Conservation (phyloP, 2,888 invertebrate genomes). For the Coelopa pilipes region DNA sequence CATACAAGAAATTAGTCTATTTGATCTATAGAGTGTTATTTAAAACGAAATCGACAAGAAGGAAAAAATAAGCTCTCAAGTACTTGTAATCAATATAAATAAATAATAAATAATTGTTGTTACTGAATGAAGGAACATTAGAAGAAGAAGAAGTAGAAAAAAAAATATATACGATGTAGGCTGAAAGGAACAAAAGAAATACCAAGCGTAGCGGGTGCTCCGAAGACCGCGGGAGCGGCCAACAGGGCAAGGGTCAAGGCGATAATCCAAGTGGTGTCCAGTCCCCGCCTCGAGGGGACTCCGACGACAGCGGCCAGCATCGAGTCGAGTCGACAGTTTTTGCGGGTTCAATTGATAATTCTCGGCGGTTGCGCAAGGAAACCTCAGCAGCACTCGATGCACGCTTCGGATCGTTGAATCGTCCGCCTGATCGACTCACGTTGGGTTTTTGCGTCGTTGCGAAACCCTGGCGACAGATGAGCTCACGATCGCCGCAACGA, state of each 20-base stretch:
- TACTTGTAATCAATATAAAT: not conserved
- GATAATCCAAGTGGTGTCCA: slow-evolving; percentile 37
- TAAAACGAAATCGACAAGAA: not conserved
- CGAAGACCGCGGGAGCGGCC: slow-evolving; percentile 40
- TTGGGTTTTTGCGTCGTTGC: no score
- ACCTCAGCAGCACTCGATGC: no score
- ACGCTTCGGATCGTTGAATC: no score
- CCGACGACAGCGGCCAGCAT: no score
- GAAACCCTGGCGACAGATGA: not conserved
- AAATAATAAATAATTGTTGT: no score
- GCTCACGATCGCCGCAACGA: not conserved
- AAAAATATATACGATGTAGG: not conserved
- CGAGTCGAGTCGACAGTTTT: no score
- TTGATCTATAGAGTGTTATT: not conserved
- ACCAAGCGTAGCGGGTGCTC: slow-evolving; percentile 50
- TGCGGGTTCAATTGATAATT: no score
- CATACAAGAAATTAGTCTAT: not conserved
- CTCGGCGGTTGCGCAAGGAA: no score
- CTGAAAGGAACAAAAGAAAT: slow-evolving; percentile 22
- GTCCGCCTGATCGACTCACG: no score
- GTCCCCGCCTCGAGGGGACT: not conserved
- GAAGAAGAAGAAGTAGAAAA: not conserved
- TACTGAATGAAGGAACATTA: not conserved
- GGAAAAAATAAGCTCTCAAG: not conserved
- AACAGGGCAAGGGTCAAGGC: slow-evolving; percentile 35